Evolutionary conservation across 2,888 invertebrate genomes (phyloP), one percentile per base, ranked within the genome.

Genomic region (Biston stratarius): DNA sequence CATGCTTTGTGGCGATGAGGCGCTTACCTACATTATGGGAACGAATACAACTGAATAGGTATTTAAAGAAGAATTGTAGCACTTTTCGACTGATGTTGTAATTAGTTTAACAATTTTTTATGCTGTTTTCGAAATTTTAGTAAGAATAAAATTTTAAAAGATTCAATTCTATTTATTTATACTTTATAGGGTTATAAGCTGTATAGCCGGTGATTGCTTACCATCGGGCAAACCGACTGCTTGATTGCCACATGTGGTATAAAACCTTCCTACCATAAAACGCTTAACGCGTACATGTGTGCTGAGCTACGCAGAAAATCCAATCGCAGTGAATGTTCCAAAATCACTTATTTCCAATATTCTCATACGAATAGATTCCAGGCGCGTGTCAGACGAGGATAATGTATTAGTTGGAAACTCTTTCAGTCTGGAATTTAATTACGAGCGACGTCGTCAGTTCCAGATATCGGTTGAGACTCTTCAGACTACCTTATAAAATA

Each of bases 381-480:
- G 36, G 45, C 36, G 38, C 40, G 24, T 45, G 64, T 49, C 62
- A 56, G 56, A 42, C 48, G 44, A 42, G 34, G 24, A 34, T 49
- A 24, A 53, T 55, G 47, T 57, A 72, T 70, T 58, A 70, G 68
- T 73, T 73, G 62, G 24, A 49, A 69, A 73, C 69, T 70, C 60
- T 65, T 67, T 65, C 60, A 36, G 58, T 59, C 65, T 2, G 64
- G 69, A 70, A 70, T 73, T 73, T 69, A 63, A 71, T 71, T 73
- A 73, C 59, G 45, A 52, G 56, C 61, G 49, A 59, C 59, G 49
- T 49, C 33, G 68, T 65, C 69, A 60, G 51, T 59, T 53, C 60
- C 66, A 61, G 56, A 6, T 60, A 61, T 10, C n/a, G 47, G 47
- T 47, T 10, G 33, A 11, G 10, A 10, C 12, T 49, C 12, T 49